Evolutionary conservation across 2,888 invertebrate genomes (phyloP), one percentile per base, ranked within the genome.

Genomic region (Cryptus viduatorius): DNA sequence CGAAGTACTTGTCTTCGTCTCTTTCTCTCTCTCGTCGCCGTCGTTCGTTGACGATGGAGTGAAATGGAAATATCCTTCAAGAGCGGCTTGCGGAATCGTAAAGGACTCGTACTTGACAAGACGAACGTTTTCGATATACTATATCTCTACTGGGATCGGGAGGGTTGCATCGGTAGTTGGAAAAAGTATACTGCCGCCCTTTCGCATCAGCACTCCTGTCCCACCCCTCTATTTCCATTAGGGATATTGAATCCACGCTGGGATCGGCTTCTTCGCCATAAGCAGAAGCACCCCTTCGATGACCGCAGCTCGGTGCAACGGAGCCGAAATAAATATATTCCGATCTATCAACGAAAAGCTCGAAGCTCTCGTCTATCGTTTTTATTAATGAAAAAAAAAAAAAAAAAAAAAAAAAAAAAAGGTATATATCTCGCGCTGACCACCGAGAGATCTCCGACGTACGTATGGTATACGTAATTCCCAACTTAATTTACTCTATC

Each of bases 241-340:
- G 88, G 86, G 86, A 90, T 91, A 91, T 91, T 90, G 90, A 89
- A 89, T 90, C 87, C 88, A 85, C 78, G 50, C 80, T 59, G 44
- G 82, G 71, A 77, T 77, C 24, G 80, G 64, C 72, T 68, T 67
- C 64, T 81, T 61, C 68, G 16, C 16, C 48, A 37, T 46, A 2
- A 24, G 12, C n/a, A 4, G 59, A 42, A 71, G 61, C 14, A 61
- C 44, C 80, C 79, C 79, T 81, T 75, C 69, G 78, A 64, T 79
- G 69, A 82, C 73, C 76, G 50, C 59, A 65, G 12, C 64, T 44
- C 64, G 31, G 24, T 75, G 69, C 78, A 79, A 24, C 50, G 37
- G 50, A 65, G 69, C 44, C 24, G 72, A 64, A 75, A 37, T 16
- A 37, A 67, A 44, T 14, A 67, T 44, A 67, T 44, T 44, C 42